A percentile compares a stretch with the other conserved stretches of the same genome.
These are phyloP conservation scores for Drosophila oshimai DNA, from an alignment of 1,140 invertebrate genomes.

Conservation along the genomic window DNA sequence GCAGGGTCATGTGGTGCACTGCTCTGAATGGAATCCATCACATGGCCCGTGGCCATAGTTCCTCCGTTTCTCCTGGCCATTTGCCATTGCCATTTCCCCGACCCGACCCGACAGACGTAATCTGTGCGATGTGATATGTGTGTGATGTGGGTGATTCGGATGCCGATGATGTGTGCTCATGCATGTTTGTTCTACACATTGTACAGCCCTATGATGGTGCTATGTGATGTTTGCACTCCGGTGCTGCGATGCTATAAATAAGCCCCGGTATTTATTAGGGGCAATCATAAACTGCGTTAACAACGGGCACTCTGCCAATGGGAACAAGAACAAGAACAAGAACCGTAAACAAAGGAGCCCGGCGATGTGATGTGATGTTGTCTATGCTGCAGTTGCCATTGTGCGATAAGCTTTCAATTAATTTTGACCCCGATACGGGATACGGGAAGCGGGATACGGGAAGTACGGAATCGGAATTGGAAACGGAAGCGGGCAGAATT, in stretches of 20 bases:
- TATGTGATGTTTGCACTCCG: slow-evolving; percentile 17
- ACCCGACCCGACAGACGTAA: slow-evolving; percentile 15
- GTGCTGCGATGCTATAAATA: slow-evolving; percentile 24
- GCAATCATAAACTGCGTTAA: slow-evolving; percentile 27
- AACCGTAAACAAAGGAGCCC: slow-evolving; percentile 11
- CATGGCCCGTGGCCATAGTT: neutral
- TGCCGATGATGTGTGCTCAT: neutral
- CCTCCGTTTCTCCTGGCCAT: neutral
- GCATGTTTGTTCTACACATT: neutral
- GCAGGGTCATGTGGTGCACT: neutral
- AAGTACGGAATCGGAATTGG: neutral
- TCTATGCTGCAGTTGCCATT: too few relatives aligned
- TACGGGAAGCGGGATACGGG: neutral
- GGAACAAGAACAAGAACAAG: neutral
- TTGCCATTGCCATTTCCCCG: too few relatives aligned
- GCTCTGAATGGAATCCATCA: slow-evolving; percentile 1
- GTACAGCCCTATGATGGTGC: too few relatives aligned
- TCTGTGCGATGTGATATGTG: slow-evolving; percentile 10
- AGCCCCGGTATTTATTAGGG: slow-evolving; percentile 18
- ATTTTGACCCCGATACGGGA: slow-evolving; percentile 9
- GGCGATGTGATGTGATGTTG: too few relatives aligned
- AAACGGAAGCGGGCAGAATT: neutral
- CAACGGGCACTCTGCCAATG: neutral
- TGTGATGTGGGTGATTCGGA: slow-evolving; percentile 11
- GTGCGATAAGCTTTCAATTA: slow-evolving; percentile 56